Percentiles rank a stretch among this genome's conserved stretches.
Conservation (phyloP, 2,113 vertebrate species). For the Bambusicola thoracicus region DNA sequence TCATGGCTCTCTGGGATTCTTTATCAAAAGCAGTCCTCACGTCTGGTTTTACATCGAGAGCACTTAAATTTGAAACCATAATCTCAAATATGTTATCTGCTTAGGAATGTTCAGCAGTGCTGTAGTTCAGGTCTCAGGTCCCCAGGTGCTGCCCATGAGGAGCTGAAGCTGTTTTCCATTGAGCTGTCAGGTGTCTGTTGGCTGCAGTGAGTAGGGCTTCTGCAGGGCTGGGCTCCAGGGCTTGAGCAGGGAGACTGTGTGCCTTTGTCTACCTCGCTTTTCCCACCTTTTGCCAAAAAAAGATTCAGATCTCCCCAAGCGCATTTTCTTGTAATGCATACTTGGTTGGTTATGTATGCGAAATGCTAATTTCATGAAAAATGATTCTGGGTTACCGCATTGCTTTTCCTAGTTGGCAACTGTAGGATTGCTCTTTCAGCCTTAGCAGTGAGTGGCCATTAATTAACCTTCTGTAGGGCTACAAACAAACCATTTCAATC, state of each 20-base stretch:
- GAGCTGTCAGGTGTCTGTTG: not conserved
- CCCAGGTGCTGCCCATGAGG: not conserved
- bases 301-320: not conserved
- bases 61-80: not conserved
- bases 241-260: accelerated
- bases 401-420: not conserved
- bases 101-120: not conserved
- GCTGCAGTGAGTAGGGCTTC: not conserved
- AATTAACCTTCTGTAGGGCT: not conserved
- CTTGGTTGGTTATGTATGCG: too few relatives aligned
- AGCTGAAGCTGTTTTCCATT: not conserved
- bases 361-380: not conserved
- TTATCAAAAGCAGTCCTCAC: not conserved
- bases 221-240: not conserved
- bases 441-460: accelerated
- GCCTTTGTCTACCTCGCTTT: not conserved
- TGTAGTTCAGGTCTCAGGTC: not conserved
- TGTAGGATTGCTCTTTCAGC: not conserved
- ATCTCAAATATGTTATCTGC: not conserved
- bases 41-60: not conserved
- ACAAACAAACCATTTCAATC: not conserved
- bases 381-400: not conserved
- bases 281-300: not conserved
- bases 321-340: not conserved
- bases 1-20: not conserved